A percentile compares a stretch with the other conserved stretches of the same genome.
These are phyloP conservation scores for Pachyramphus minor DNA, from an alignment of 2,113 vertebrate genomes.

Conservation along the genomic window DNA sequence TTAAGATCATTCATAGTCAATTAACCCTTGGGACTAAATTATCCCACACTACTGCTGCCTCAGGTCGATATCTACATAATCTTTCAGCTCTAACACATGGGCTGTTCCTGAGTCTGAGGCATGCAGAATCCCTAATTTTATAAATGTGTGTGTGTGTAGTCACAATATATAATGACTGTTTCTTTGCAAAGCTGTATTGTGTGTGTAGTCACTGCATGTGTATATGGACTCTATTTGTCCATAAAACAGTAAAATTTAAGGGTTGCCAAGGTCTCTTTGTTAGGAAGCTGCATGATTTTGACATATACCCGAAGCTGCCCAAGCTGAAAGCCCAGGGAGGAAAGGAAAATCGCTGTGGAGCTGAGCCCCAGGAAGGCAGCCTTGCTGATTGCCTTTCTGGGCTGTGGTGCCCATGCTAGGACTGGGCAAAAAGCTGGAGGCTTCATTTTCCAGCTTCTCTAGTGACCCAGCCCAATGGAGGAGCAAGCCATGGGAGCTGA, in stretches of 20 bases:
- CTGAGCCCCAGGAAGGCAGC: neutral
- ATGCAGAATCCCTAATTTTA: neutral
- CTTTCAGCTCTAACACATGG: neutral
- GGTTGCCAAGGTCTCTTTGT: neutral
- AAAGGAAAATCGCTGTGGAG: neutral
- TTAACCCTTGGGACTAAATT: conserved; percentile 61
- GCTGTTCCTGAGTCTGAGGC: neutral
- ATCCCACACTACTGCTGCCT: neutral
- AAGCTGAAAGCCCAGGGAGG: neutral
- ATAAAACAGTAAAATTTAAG: neutral
- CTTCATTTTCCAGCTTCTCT: neutral
- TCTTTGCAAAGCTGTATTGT: neutral
- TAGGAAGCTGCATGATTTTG: neutral
- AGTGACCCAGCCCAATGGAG: neutral
- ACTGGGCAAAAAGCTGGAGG: neutral
- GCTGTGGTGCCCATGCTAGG: neutral
- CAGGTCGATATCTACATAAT: conserved; percentile 3
- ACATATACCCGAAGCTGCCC: neutral
- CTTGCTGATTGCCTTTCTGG: neutral
- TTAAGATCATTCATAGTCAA: conserved; percentile 52
- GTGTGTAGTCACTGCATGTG: neutral
- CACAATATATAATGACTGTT: neutral
- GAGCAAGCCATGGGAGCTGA: neutral
- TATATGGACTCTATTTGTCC: neutral
- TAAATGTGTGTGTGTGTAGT: too few relatives aligned